Evolutionary conservation across 2,113 vertebrate genomes (phyloP), one percentile per base, ranked within the genome.

Genomic region (Beaufortia kweichowensis): DNA sequence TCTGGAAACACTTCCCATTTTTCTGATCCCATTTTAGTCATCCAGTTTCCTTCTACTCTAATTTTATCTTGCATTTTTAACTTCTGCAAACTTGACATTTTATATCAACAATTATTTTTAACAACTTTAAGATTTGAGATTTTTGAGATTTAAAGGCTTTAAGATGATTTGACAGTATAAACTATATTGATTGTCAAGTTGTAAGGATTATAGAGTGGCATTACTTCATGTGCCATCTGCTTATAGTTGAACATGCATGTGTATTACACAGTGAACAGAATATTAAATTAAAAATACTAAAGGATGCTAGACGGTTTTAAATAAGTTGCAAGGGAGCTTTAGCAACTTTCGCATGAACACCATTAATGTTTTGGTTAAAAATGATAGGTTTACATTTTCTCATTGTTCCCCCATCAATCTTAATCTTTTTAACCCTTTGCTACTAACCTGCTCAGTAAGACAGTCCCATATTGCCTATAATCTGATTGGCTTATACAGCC

Each of bases 401-500:
- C 28, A 69, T 14, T 21, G 48, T 28, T 46, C 17, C 33, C 28
- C n/a, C n/a, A n/a, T 57, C 21, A 6, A 43, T 19, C 43, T 46
- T 14, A 46, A 21, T 53, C 48, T 53, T 53, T 50, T 53, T 53
- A 53, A 53, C 48, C 48, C 19, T 8, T 2, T 2, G 48, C 48
- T 19, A 53, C 6, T 6, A 21, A 50, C 39, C 65, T 15, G 4
- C 65, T 5, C 24, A n/a, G 17, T 67, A n/a, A 26, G 15, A 67
- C 14, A 76, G 79, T 75, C 74, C 86, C 80, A 72, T 57, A 6
- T 79, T 85, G 79, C 79, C 23, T 70, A 77, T 90, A 90, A 90
- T 88, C 87, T 86, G 85, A 86, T 82, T 81, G 78, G 85, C 84
- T 90, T 89, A 90, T 86, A 82, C 77, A 60, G 80, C 63, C 65